Conservation (phyloP, 2,888 invertebrate species). For the Andrena camellia region DNA sequence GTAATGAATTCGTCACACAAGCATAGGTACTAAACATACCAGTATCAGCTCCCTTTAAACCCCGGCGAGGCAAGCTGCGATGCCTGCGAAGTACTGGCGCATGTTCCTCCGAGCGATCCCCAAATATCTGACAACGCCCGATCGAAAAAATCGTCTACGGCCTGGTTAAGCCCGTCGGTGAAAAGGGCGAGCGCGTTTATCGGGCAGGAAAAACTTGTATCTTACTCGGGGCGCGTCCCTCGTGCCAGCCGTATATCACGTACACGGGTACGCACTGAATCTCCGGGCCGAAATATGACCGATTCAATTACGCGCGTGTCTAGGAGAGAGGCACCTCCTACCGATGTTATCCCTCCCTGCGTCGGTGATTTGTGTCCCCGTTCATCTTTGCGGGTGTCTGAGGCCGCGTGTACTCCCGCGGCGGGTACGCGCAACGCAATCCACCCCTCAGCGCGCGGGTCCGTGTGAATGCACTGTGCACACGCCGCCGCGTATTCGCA, state of each 20-base stretch:
- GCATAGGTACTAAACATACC: no score
- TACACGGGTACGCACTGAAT: slow-evolving; percentile 52
- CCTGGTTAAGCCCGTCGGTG: no score
- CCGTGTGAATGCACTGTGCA: slow-evolving; percentile 30
- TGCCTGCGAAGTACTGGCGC: no score
- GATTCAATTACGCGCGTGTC: slow-evolving; percentile 74
- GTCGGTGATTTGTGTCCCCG: slow-evolving; percentile 72
- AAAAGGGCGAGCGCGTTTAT: no score
- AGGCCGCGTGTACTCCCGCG: slow-evolving; percentile 49
- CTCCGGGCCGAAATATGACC: slow-evolving; percentile 62
- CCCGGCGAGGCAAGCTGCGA: no score
- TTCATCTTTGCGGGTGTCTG: slow-evolving; percentile 69
- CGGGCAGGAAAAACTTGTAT: no score
- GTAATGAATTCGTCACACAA: no score
- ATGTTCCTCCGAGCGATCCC: no score
- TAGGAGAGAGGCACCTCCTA: slow-evolving; percentile 65
- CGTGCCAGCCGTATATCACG: slow-evolving; percentile 38
- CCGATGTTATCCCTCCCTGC: slow-evolving; percentile 71
- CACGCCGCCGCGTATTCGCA: slow-evolving; percentile 5
- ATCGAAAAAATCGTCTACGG: no score
- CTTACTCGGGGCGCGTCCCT: not conserved
- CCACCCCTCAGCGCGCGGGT: slow-evolving; percentile 14
- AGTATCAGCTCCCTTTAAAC: no score
- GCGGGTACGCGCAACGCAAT: slow-evolving; percentile 11
- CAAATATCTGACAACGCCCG: no score